Evolutionary conservation across 2,113 vertebrate species (phyloP), one percentile per base, ranked within the genome.

Genomic region (Jaculus jaculus): DNA sequence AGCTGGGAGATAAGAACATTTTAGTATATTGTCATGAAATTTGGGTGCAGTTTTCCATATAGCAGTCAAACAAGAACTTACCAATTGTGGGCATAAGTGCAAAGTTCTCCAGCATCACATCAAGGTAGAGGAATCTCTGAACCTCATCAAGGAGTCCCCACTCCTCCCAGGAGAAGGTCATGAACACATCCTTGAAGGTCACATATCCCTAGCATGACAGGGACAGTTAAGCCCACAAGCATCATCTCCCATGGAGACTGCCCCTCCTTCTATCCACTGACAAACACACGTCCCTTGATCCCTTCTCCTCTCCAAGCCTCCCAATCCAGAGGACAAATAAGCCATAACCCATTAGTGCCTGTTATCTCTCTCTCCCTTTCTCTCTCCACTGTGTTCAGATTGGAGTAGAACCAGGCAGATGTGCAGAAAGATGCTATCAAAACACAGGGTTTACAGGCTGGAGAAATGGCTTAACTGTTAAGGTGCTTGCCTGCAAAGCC

Each of bases 101-200:
- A 54, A 96, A 95, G 83, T 88, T 96, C 68, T 92, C 95, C 87
- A 95, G 90, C 93, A 96, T 95, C 89, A 96, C 93, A n/a, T 84
- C 79, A 3, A 58, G 37, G 84, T 89, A 94, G 30, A 95, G 89
- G 18, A 58, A 24, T 61, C 60, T 72, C 88, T 93, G 88, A 0
- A 51, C 26, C 6, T 91, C 66, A 2, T 80, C 68, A 28, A 95
- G 92, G 60, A 95, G 84, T 5, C 58, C 84, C 88, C 92, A 93
- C 21, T 91, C 92, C 28, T 89, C 89, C 47, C 51, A 51, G 79
- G 94, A 95, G 72, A 93, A 93, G 84, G 16, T 47, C 47, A 93
- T 60, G 3, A 84, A 88, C 21, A 95, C 92, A 30, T 91, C 94
- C 26, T 91, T 42, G 7, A 95, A 95, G 74, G 81, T 92, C 80